Evolutionary conservation across 2,888 invertebrate genomes (phyloP), one percentile per base, ranked within the genome.

Genomic region (Clistopyga incitator): DNA sequence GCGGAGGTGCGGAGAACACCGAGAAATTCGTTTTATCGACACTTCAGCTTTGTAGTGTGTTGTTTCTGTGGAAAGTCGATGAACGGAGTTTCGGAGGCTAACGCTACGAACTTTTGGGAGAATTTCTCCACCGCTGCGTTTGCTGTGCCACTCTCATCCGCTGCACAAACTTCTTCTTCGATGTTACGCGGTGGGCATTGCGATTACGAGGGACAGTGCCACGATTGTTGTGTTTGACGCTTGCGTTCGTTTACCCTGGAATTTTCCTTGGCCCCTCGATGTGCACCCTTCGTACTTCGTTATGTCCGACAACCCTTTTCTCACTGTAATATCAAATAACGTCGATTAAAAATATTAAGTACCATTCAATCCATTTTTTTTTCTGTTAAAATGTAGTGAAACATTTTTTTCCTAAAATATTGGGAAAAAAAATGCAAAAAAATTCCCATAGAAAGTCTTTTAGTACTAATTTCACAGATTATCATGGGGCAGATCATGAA

Each of bases 21-120:
- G 50, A 59, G 61, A 80, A 84, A 84, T 80, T 80, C 67, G 64
- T 80, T 80, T 56, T 47, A 50, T 77, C 83, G 80, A 84, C 77
- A 78, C 83, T 84, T 68, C 50, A 80, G 47, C 38, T 52, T 20
- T 71, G 25, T 45, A 77, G 80, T 84, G 83, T 80, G 83, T 80
- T 84, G 34, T 61, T 84, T 72, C 68, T 34, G 45, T 59, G 59
- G 45, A 34, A 38, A 80, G 52, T 77, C 54, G 80, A 52, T 47
- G 29, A 65, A 65, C 42, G 29, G n/a, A 20, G 13, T 38, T 3
- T 25, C 20, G 20, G 25, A 47, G 25, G 20, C 38, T 18, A 3
- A 15, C 6, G 18, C 45, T 71, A 42, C 29, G 59, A 68, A 83
- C 18, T 77, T 77, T 52, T n/a, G 67, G 80, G 77, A 42, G 71